Base-by-base conservation (phyloP, 1,140 invertebrate species). In the Andricus grossulariae region DNA sequence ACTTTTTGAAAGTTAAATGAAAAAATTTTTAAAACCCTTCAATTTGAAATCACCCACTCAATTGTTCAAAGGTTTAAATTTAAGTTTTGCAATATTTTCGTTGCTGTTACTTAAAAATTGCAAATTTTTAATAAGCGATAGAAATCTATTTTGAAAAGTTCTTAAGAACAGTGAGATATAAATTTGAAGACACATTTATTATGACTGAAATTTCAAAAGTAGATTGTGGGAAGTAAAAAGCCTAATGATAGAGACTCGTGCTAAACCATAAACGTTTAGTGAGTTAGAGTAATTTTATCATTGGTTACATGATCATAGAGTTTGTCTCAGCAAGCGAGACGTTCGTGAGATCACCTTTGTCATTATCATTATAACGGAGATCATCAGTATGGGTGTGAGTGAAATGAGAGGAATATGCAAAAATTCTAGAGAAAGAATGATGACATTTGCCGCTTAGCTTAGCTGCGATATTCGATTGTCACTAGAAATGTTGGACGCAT, bases 191-290 rank as follows among this genome's bases (percentile, higher is more conserved):
- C 39, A 39, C 39, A 39, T 39, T 39, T 39, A 39, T 39, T 10
- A 39, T 4, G 39, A 3, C 39, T n/a, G 18, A 8, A 54, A 54
- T 52, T 52, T 11, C 15, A 52, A 52, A 52, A 52, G 15, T 13
- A 16, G 51, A 52, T 52, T 52, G 51, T 52, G 51, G 51, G 51
- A 52, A 52, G 51, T 52, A 52, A 16, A 50, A 50, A 52, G 7
- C n/a, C 51, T 16, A 6, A 16, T 52, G 51, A 52, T 52, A n/a
- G n/a, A 52, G n/a, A 52, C n/a, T 52, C 51, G n/a, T 52, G 51
- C 15, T 52, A 52, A 52, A 52, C n/a, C n/a, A 54, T 54, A 54
- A 54, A 54, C 51, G 51, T 54, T 54, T 54, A 54, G 51, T 54
- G 10, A 54, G n/a, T n/a, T n/a, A n/a, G 52, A 19, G 52, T 18